Evolutionary conservation across 2,113 vertebrate species (phyloP).

Genomic region (Megaptera novaeangliae): DNA sequence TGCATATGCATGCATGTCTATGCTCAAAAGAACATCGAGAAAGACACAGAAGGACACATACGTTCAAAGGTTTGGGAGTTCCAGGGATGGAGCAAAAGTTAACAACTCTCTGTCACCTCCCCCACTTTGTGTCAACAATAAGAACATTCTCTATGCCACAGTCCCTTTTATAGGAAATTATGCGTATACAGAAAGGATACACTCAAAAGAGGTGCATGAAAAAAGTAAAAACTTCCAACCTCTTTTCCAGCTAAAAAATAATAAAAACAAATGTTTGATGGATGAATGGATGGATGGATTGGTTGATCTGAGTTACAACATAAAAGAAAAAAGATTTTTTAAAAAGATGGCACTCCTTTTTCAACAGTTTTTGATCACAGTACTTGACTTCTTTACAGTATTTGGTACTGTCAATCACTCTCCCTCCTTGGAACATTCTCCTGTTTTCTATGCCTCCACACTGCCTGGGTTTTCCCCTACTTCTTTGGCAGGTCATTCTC

Average conservation of each 20-base stretch:
- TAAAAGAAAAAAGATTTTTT: background rate
- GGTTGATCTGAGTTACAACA: background rate
- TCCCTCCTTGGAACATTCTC: background rate
- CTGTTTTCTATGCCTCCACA: background rate
- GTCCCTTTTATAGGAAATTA: background rate
- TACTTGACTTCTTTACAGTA: background rate
- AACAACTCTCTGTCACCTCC: fast-evolving
- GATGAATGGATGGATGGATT: background rate
- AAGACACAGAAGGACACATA: background rate
- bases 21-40: background rate
- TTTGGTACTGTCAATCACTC: background rate
- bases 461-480: background rate
- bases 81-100: background rate
- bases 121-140: background rate
- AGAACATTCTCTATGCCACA: background rate
- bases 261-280: background rate
- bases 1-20: background rate
- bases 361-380: background rate
- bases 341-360: background rate
- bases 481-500: background rate
- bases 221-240: background rate
- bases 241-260: background rate
- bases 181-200: background rate
- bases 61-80: background rate
- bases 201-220: background rate